These are phyloP conservation scores for Heptranchias perlo DNA, from an alignment of 2,113 vertebrate genomes.

Conservation along the genomic window DNA sequence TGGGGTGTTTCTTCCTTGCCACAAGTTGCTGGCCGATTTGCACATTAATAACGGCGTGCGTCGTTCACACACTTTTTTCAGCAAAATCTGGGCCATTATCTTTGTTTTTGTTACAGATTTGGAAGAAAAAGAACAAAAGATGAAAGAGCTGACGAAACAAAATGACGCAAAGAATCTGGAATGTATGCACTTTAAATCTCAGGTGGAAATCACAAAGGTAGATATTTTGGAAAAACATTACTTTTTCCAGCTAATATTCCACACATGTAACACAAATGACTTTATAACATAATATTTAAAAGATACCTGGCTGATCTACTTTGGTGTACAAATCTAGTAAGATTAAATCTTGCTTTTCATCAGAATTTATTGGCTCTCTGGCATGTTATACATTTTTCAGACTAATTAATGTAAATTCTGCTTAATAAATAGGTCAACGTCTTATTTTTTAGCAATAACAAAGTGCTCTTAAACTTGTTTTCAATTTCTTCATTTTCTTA, in stretches of 20 bases:
- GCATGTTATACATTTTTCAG: background rate
- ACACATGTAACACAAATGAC: background rate
- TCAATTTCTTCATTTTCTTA: background rate
- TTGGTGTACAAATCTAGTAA: background rate
- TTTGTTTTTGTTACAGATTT: slow-evolving; percentile 21
- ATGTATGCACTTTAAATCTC: slow-evolving; percentile 11
- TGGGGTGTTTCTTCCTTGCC: no score
- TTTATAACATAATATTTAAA: background rate
- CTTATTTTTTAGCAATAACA: background rate
- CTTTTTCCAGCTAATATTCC: background rate
- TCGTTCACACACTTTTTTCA: no score
- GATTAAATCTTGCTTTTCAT: background rate
- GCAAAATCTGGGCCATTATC: no score
- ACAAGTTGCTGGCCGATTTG: no score
- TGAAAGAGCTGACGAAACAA: slow-evolving; percentile 19
- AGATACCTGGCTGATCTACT: background rate
- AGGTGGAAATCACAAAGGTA: background rate
- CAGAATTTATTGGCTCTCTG: background rate
- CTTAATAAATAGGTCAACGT: background rate
- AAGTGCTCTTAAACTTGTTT: background rate
- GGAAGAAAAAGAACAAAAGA: slow-evolving; percentile 14
- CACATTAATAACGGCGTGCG: no score
- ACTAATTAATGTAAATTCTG: background rate
- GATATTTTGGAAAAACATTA: background rate
- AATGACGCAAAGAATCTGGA: slow-evolving; percentile 27